Conservation (phyloP, 2,797 vertebrate species). For the Phataginus tricuspis region DNA sequence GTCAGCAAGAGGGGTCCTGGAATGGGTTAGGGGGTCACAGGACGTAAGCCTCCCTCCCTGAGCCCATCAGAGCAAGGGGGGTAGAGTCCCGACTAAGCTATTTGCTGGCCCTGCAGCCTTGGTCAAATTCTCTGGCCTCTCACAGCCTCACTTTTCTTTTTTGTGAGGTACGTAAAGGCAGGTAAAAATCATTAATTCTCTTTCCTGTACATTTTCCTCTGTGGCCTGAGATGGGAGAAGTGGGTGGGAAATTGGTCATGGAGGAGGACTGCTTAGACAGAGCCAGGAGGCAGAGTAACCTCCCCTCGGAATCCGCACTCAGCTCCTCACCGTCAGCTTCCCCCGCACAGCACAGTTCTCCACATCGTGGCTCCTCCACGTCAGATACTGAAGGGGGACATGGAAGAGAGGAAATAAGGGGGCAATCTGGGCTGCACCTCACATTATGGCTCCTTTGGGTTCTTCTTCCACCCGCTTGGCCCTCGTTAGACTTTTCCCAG, state of each 20-base stretch:
- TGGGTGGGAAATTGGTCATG: background rate
- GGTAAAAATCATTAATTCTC: background rate
- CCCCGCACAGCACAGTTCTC: slow-evolving; percentile 86
- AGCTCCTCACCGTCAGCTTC: slow-evolving; percentile 82
- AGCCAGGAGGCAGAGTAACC: background rate
- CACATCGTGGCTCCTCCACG: slow-evolving; percentile 84
- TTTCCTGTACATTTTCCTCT: background rate
- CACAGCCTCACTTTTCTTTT: background rate
- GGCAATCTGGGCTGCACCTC: background rate
- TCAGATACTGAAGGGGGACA: slow-evolving; percentile 81
- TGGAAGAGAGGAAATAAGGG: background rate
- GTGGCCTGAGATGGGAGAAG: background rate
- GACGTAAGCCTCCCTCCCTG: background rate
- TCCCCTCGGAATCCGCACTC: background rate
- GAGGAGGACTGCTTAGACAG: background rate
- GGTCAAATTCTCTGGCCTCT: background rate
- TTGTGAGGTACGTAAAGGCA: background rate
- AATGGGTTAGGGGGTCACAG: background rate
- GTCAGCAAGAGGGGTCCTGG: background rate
- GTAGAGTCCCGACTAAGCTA: background rate
- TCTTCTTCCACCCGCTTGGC: background rate
- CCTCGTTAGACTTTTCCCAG: background rate
- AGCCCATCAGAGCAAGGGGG: background rate
- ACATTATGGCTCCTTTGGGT: background rate
- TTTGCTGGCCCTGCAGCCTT: background rate